Evolutionary conservation across 2,113 vertebrate genomes (phyloP).

Genomic region (Ploceus nigricollis): DNA sequence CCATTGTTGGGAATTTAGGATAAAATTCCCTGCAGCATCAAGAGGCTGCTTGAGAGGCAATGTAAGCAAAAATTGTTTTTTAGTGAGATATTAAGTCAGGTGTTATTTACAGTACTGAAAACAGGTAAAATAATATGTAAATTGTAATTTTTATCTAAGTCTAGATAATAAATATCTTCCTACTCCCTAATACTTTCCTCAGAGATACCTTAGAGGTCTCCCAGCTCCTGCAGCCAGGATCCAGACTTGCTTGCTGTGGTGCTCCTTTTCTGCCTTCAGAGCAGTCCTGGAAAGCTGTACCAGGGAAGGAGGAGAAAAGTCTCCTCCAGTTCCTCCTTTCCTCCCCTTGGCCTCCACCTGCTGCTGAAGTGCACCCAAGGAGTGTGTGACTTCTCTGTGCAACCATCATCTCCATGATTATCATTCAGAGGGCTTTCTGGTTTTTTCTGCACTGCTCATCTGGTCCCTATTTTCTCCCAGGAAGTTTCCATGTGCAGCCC

Average conservation of each 20-base stretch:
- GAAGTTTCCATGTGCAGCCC: neutral
- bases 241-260: accelerated
- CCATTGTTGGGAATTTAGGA: neutral
- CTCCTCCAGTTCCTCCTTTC: neutral
- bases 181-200: neutral
- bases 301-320: neutral
- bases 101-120: neutral
- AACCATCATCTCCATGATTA: neutral
- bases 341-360: neutral
- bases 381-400: accelerated
- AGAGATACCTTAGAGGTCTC: neutral
- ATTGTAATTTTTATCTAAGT: neutral
- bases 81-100: neutral
- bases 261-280: neutral
- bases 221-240: neutral
- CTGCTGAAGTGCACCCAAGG: accelerated
- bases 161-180: neutral
- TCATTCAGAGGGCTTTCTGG: neutral
- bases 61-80: neutral
- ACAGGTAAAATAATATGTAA: neutral
- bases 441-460: neutral
- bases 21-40: neutral
- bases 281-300: neutral
- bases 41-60: neutral
- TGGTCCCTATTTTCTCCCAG: neutral